Percentiles rank a stretch among this genome's conserved stretches.
Conservation (phyloP, 2,797 vertebrate genomes). For the Mormyrus proboscirostris region DNA sequence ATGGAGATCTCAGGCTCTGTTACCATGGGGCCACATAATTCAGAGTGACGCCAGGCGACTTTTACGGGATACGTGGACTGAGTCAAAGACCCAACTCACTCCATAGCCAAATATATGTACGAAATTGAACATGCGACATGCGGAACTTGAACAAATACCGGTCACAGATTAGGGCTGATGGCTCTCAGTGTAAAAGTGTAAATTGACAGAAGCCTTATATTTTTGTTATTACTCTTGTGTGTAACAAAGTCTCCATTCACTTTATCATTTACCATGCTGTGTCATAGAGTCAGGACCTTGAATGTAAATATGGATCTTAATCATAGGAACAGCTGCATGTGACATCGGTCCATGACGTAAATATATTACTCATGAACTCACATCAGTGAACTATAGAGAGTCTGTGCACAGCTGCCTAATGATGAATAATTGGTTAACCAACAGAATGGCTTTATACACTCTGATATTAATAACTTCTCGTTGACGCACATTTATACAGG, state of each 20-base stretch:
- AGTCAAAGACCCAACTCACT: background rate
- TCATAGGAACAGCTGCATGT: constrained; percentile 2
- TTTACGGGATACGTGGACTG: background rate
- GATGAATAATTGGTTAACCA: background rate
- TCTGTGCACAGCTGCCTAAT: background rate
- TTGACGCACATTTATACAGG: background rate
- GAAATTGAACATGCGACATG: background rate
- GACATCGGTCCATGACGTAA: background rate
- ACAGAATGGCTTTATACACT: background rate
- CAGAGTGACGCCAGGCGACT: background rate
- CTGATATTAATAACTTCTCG: background rate
- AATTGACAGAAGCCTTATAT: background rate
- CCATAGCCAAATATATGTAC: background rate
- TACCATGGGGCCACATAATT: background rate
- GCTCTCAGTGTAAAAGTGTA: background rate
- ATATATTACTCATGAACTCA: background rate
- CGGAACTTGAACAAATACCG: background rate
- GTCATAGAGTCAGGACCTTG: background rate
- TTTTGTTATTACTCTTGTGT: background rate
- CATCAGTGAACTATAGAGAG: background rate
- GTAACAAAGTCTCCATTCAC: background rate
- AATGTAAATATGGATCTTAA: constrained; percentile 11
- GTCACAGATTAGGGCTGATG: background rate
- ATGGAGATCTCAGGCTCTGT: background rate
- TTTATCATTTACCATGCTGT: background rate